Base-by-base conservation (phyloP, 1,140 invertebrate genomes). In the Adoxophyes honmai region DNA sequence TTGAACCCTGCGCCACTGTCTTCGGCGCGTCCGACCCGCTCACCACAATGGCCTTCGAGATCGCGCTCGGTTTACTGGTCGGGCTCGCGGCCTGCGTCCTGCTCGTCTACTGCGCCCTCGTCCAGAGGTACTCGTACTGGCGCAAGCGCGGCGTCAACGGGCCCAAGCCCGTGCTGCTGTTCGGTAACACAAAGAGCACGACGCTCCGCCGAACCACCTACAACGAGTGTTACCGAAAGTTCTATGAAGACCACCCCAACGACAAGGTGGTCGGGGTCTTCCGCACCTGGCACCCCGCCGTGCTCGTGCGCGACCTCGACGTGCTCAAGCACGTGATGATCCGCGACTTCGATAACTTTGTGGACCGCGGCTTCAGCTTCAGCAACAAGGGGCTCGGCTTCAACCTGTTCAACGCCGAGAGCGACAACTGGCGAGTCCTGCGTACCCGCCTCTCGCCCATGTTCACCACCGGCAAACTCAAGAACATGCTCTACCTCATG, bases 401-500 rank as follows among this genome's bases (percentile, higher is more conserved):
- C 0, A 70, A 75, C 4, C 38, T 90, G 11, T 80, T 89, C 34
- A 70, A 62, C 42, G 57, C 86, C 10, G 78, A 86, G 11, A 82
- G 84, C 0, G 70, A 78, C 65, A 75, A 73, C 34, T 92, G 91
- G 91, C 90, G 86, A 28, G 66, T 82, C 33, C 66, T 92, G 1
- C 67, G 91, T 11, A 70, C 63, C 10, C 88, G 90, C 52, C 55
- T 92, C 0, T 84, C 89, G 1, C 88, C 90, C 2, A 80, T 91
- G 2, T 92, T 92, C 60, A 90, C 91, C 0, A 88, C 90, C 0
- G 88, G 83, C 0, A 91, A 91, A 72, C 85, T 92, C 68, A 91
- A 89, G 70, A 66, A 71, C 10, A 91, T 92, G 88, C 70, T 86
- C 36, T 66, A 75, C 1, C 66, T 72, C 3, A 66, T 88, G 0